Percentiles rank a stretch among this genome's conserved stretches.
Evolutionary conservation across 2,113 vertebrate genomes (phyloP).

Genomic region (Myocastor coypus): DNA sequence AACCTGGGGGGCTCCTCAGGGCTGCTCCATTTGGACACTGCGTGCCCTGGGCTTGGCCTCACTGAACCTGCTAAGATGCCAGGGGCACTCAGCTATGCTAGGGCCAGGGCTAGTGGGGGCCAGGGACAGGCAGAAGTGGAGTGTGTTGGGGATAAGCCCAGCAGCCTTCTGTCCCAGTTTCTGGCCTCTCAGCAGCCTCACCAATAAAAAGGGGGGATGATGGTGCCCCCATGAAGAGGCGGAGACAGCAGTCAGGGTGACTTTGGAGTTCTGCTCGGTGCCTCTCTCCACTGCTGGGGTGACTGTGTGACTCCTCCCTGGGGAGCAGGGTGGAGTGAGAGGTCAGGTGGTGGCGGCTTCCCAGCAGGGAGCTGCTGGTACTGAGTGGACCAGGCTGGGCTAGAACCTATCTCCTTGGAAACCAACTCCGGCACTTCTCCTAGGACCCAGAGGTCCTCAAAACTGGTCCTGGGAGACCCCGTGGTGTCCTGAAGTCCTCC

Average conservation of each 20-base stretch:
- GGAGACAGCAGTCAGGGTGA: fast-evolving
- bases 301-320: fast-evolving
- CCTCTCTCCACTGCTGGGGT: neutral
- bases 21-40: fast-evolving
- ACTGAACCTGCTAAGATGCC: neutral
- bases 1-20: no score
- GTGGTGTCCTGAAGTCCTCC: fast-evolving
- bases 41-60: neutral
- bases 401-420: neutral
- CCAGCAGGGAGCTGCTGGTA: neutral
- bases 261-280: neutral
- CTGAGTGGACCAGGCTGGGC: neutral
- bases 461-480: neutral
- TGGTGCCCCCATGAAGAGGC: fast-evolving
- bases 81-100: fast-evolving
- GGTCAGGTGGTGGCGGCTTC: neutral
- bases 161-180: neutral
- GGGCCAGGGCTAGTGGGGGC: neutral
- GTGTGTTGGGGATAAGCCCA: fast-evolving
- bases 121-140: neutral
- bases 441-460: neutral
- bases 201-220: neutral
- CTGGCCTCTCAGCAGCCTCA: neutral
- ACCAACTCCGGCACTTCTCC: neutral
- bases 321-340: fast-evolving